Percentiles rank a stretch among this genome's conserved stretches.
phyloP scores from a whole-genome alignment of 2,797 vertebrate genomes.

The Bradypodion ventrale region DNA sequence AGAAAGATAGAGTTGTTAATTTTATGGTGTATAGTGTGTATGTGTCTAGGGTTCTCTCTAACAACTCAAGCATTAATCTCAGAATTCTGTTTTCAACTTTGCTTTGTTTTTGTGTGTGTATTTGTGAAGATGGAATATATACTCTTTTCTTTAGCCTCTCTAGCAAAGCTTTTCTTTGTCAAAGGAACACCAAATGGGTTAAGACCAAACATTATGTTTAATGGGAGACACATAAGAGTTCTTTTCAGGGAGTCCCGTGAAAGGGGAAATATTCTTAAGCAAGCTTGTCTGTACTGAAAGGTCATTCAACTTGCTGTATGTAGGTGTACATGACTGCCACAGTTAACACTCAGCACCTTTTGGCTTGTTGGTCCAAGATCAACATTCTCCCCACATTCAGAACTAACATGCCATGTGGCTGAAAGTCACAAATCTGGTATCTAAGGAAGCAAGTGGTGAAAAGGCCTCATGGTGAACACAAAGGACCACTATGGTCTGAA shows the following conservation, averaged over 20 bases:
- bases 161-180: background rate
- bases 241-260: constrained; percentile 20
- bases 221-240: constrained; percentile 5
- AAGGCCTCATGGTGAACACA: background rate
- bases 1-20: too few species aligned
- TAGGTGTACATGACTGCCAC: constrained; percentile 14
- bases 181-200: background rate
- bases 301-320: constrained; percentile 6
- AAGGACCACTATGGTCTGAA: background rate
- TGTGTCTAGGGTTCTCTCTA: too few species aligned
- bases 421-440: background rate
- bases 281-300: constrained; percentile 15
- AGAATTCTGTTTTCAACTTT: too few species aligned
- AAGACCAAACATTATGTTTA: background rate
- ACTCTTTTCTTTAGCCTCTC: background rate
- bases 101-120: too few species aligned
- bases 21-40: too few species aligned
- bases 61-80: background rate
- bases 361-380: constrained; percentile 26
- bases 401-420: background rate
- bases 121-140: too few species aligned
- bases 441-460: background rate
- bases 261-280: constrained; percentile 4
- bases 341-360: constrained; percentile 27
- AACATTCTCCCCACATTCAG: background rate